phyloP scores from a whole-genome alignment of 2,888 invertebrate species.

The Sphinx pinastri region DNA sequence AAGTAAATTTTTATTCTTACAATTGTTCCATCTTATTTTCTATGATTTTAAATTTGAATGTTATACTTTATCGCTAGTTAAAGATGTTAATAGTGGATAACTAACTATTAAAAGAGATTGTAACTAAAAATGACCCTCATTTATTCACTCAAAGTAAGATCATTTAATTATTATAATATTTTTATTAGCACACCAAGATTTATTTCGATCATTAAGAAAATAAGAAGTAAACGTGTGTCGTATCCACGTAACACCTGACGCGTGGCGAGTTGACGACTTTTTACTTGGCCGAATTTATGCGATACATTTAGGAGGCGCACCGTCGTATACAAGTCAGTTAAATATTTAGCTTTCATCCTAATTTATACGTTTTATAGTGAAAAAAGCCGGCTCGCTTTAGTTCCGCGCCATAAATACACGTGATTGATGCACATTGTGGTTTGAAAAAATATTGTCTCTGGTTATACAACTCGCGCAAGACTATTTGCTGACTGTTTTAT shows the following conservation, averaged over 20 bases:
- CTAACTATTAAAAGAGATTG: too few relatives aligned
- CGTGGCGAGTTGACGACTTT: conserved; percentile 70
- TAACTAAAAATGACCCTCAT: too few relatives aligned
- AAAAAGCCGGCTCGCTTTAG: conserved; percentile 60
- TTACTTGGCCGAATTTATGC: conserved; percentile 78
- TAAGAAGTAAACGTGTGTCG: conserved; percentile 30
- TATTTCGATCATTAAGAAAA: not conserved
- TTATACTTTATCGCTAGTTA: too few relatives aligned
- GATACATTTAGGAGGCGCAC: conserved; percentile 76
- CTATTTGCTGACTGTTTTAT: not conserved
- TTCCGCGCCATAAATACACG: conserved; percentile 65
- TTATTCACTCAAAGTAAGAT: too few relatives aligned
- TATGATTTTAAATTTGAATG: too few relatives aligned
- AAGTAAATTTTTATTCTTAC: too few relatives aligned
- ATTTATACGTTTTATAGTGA: conserved; percentile 74
- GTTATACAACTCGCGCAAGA: not conserved
- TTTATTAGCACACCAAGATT: not conserved
- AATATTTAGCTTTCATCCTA: conserved; percentile 75
- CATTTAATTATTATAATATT: not conserved
- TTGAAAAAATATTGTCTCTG: conserved; percentile 12
- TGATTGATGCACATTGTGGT: conserved; percentile 54
- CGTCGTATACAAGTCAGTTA: conserved; percentile 77
- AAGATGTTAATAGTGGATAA: too few relatives aligned
- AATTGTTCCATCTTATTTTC: too few relatives aligned
- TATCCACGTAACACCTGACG: conserved; percentile 48